Percentiles rank a stretch among this genome's conserved stretches.
Conservation (phyloP, 2,888 invertebrate genomes). For the Lasioglossum villosulum region DNA sequence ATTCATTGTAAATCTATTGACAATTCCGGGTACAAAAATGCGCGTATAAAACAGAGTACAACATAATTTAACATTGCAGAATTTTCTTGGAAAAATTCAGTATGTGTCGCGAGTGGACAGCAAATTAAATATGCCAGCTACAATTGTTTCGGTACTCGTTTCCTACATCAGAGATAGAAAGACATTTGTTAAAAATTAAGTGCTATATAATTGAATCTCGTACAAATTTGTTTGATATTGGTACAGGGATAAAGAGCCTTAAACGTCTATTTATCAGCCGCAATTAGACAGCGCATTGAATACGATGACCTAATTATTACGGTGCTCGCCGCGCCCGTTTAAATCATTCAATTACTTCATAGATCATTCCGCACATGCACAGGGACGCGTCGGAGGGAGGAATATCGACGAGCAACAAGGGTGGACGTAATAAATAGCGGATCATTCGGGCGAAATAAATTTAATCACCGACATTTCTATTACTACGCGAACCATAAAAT, state of each 20-base stretch:
- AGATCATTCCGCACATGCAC: not conserved
- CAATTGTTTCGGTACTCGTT: too few species aligned
- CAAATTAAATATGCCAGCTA: too few species aligned
- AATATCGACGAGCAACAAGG: slow-evolving; percentile 40
- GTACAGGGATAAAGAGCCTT: not conserved
- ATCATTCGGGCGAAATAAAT: slow-evolving; percentile 51
- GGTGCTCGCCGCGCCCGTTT: not conserved
- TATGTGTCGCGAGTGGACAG: too few species aligned
- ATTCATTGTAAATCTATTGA: not conserved
- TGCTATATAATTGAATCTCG: not conserved
- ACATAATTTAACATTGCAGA: not conserved
- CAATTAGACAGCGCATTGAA: not conserved
- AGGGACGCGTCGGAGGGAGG: not conserved
- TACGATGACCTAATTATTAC: not conserved
- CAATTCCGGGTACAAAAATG: not conserved
- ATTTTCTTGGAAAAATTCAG: too few species aligned
- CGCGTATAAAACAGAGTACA: not conserved
- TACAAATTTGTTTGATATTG: not conserved
- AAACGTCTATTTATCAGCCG: not conserved
- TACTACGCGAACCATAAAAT: slow-evolving; percentile 40
- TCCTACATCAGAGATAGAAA: too few species aligned
- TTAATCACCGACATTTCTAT: slow-evolving; percentile 57
- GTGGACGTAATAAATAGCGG: slow-evolving; percentile 34
- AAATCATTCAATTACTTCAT: slow-evolving; percentile 3
- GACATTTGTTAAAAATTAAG: too few species aligned